Conservation (phyloP, 2,888 invertebrate genomes). For the Luperina nickerlii region DNA sequence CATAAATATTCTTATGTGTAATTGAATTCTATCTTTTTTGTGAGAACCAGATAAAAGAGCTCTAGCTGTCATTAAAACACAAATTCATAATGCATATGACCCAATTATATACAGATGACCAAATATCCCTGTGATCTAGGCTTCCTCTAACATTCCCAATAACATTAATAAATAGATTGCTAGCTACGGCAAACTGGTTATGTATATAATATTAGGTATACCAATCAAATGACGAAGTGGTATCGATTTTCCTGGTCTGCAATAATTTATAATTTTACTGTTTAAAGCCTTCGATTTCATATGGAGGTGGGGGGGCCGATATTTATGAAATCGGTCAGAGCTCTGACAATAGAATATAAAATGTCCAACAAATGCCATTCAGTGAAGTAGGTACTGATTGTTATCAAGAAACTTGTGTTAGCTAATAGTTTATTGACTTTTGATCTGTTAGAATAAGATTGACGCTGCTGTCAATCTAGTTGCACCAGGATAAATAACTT, state of each 20-base stretch:
- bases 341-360: slow-evolving; percentile 24
- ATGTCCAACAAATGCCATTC: slow-evolving; percentile 18
- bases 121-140: background rate
- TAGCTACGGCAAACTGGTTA: slow-evolving; percentile 16
- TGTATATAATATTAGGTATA: slow-evolving; percentile 16
- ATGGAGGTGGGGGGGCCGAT: slow-evolving; percentile 1
- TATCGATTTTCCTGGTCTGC: slow-evolving; percentile 55
- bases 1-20: slow-evolving; percentile 21
- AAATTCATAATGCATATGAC: slow-evolving; percentile 7
- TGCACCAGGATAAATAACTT: slow-evolving; percentile 7
- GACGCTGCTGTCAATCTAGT: background rate
- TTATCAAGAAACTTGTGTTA: slow-evolving; percentile 1
- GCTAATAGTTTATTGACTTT: slow-evolving; percentile 16
- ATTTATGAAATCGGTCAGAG: slow-evolving; percentile 13
- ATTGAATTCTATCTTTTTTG: slow-evolving; percentile 15
- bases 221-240: slow-evolving; percentile 30
- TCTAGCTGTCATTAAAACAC: slow-evolving; percentile 6
- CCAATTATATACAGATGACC: slow-evolving; percentile 3
- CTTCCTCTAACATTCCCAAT: background rate
- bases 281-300: slow-evolving; percentile 23
- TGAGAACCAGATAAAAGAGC: background rate
- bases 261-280: slow-evolving; percentile 45
- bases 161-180: slow-evolving; percentile 1
- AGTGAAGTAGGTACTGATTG: slow-evolving; percentile 11
- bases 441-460: background rate